These are phyloP conservation scores for Rafetus swinhoei DNA, from an alignment of 2,113 vertebrate species.

Conservation along the genomic window DNA sequence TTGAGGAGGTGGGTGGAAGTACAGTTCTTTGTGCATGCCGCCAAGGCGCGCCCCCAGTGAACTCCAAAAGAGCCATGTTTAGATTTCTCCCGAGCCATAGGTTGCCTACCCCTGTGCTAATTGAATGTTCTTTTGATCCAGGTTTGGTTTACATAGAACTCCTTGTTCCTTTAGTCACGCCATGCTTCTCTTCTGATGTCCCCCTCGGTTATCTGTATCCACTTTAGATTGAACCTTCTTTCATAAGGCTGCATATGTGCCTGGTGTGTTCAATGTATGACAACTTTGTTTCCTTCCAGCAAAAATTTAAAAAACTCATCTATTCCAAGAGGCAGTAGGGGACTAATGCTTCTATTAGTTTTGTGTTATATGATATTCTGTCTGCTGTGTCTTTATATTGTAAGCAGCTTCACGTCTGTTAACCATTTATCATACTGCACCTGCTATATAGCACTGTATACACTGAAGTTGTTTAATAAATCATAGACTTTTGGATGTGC, in stretches of 20 bases:
- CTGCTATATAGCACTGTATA: neutral
- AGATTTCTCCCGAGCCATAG: no score
- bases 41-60: no score
- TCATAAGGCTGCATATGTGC: neutral
- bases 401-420: neutral
- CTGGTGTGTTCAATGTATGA: neutral
- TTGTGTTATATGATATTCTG: neutral
- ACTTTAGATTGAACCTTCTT: neutral
- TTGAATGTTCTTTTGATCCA: neutral
- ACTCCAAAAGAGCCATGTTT: no score
- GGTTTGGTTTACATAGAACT: neutral
- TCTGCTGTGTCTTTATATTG: neutral
- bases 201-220: neutral
- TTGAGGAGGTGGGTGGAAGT: no score
- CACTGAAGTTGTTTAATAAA: neutral
- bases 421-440: neutral
- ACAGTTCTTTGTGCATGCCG: no score
- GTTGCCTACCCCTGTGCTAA: no score
- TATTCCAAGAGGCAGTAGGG: neutral
- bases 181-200: neutral
- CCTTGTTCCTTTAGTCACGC: neutral
- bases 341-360: neutral
- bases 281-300: neutral
- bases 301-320: neutral
- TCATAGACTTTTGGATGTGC: neutral